Evolutionary conservation across 2,113 vertebrate genomes (phyloP).

Genomic region (Lepus europaeus): DNA sequence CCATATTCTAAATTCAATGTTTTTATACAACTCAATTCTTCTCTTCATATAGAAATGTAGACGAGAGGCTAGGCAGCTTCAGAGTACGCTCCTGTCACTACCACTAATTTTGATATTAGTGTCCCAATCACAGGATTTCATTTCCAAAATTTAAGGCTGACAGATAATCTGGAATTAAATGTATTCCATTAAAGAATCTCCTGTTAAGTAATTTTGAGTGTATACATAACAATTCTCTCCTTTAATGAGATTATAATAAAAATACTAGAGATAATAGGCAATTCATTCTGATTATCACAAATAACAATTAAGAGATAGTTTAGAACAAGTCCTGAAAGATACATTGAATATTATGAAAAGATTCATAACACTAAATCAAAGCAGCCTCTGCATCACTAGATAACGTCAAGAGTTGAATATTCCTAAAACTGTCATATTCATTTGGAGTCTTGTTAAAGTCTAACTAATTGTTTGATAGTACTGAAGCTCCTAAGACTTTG

Average conservation of each 20-base stretch:
- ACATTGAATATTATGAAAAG: not conserved
- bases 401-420: not conserved
- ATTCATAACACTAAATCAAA: not conserved
- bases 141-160: not conserved
- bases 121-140: not conserved
- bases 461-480: not conserved
- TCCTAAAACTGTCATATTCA: not conserved
- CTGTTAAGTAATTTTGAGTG: not conserved
- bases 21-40: not conserved
- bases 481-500: not conserved
- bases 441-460: not conserved
- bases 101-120: not conserved
- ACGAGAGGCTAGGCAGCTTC: not conserved
- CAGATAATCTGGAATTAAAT: not conserved
- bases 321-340: not conserved
- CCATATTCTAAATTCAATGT: not conserved
- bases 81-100: rapidly evolving
- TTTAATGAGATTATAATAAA: not conserved
- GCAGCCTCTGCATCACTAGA: not conserved
- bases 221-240: not conserved
- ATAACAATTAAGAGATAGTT: not conserved
- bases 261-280: not conserved
- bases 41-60: not conserved
- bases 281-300: not conserved
- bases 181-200: not conserved